phyloP scores from a whole-genome alignment of 2,113 vertebrate genomes.

The Panurus biarmicus region DNA sequence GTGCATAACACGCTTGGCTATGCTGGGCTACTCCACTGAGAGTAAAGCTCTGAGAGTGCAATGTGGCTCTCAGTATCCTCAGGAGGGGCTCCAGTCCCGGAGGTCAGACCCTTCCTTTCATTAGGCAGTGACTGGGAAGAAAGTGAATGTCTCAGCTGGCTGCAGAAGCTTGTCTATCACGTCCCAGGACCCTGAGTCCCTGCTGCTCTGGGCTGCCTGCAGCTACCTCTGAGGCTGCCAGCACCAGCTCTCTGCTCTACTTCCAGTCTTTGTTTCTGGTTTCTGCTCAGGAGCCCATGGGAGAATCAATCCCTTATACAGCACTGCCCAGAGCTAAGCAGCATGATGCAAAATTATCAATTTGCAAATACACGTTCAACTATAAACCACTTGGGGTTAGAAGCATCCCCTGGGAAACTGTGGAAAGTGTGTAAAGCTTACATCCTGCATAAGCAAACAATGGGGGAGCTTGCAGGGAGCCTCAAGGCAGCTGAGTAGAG shows the following conservation, averaged over 20 bases:
- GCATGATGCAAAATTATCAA: conserved; percentile 16
- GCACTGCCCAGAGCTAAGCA: conserved; percentile 15
- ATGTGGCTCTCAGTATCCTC: neutral
- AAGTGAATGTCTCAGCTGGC: neutral
- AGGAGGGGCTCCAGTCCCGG: neutral
- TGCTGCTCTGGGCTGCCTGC: neutral
- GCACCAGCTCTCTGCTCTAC: neutral
- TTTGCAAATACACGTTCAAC: conserved; percentile 42
- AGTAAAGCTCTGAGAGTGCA: neutral
- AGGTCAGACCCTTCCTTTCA: neutral
- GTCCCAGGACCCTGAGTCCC: neutral
- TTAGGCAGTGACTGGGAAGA: neutral
- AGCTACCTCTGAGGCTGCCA: neutral
- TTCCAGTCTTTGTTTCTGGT: conserved; percentile 4
- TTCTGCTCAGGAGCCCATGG: neutral
- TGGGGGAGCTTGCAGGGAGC: neutral
- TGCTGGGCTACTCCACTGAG: neutral
- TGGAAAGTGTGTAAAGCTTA: neutral
- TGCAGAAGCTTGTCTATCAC: neutral
- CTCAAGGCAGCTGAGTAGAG: neutral
- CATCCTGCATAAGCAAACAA: neutral
- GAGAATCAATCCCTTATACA: conserved; percentile 13
- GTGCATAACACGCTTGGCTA: neutral
- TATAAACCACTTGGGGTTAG: neutral
- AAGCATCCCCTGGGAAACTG: neutral